These are phyloP conservation scores for Pomacea canaliculata DNA, from an alignment of 2,888 invertebrate species.

Conservation along the genomic window DNA sequence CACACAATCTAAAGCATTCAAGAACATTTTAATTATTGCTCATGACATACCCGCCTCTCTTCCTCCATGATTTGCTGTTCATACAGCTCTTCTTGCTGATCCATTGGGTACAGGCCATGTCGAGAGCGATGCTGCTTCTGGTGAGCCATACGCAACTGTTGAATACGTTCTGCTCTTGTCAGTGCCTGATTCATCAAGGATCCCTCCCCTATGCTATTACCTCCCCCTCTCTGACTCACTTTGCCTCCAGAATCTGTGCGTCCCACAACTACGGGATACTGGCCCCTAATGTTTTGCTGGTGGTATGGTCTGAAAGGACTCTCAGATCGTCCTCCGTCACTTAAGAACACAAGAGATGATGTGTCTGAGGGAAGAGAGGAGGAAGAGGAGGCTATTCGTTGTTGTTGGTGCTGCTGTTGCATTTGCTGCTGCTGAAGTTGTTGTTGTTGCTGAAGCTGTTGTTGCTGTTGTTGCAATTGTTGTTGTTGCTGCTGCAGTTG, in stretches of 20 bases:
- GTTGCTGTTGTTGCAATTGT: constrained; percentile 24
- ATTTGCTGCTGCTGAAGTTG: constrained; percentile 25
- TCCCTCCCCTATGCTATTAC: constrained; percentile 6
- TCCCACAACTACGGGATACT: not conserved
- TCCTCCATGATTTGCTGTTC: constrained; percentile 60
- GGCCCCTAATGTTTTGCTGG: constrained; percentile 9
- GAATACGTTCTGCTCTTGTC: constrained; percentile 70
- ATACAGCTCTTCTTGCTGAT: constrained; percentile 70
- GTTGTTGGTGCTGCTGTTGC: constrained; percentile 19
- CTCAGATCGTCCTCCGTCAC: constrained; percentile 15
- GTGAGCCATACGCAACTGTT: constrained; percentile 73
- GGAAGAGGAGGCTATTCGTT: constrained; percentile 17
- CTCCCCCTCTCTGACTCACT: constrained; percentile 18
- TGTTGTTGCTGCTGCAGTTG: constrained; percentile 26
- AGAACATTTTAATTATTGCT: not conserved
- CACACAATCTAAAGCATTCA: not conserved
- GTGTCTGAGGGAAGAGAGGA: constrained; percentile 18
- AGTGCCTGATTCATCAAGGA: constrained; percentile 25
- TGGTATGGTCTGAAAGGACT: constrained; percentile 19
- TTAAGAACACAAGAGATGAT: constrained; percentile 7
- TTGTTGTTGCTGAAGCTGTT: constrained; percentile 27
- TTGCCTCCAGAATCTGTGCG: not conserved
- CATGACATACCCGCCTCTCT: constrained; percentile 46
- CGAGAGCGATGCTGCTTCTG: constrained; percentile 75
- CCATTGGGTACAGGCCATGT: constrained; percentile 75